Base-by-base conservation (phyloP, 2,113 vertebrate species). In the Stigmatopora argus region DNA sequence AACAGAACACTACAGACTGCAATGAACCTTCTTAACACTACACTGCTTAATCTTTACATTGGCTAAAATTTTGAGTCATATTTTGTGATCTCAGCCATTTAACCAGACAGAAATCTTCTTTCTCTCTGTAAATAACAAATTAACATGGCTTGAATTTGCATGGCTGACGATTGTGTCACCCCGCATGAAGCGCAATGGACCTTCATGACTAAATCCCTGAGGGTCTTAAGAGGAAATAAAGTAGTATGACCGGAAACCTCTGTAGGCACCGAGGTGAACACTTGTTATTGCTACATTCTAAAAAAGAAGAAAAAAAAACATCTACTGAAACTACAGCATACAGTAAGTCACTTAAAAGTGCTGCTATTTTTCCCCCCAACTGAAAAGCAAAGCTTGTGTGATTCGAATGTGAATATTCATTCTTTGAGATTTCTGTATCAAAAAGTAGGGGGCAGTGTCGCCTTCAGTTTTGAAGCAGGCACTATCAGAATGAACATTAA, bases 221-320 rank as follows among this genome's bases (percentile, higher is more conserved):
- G 77, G 78, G 65, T 70, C 48, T 65, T 68, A n/a, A 66, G 60
- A 73, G 34, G 31, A 73, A 64, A 65, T 45, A 45, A 45, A 55
- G 53, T 62, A n/a, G 46, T 21, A 52, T 46, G 13, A 38, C 46
- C 6, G 18, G 57, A 67, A 69, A 71, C 73, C 64, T 69, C 62
- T 64, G 57, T 79, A 89, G 82, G 83, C 85, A 86, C 83, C 74
- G 69, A 81, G 77, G 60, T 77, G 69, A 86, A 81, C 48, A 52
- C 64, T 75, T 23, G 71, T 69, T 71, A 72, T 76, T 70, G 61
- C 63, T 65, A 48, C 70, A 58, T 64, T 13, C 13, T 46, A 45
- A 41, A 48, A 45, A 58, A 38, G 21, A 31, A 31, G 3, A 31
- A 31, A 31, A 31, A 31, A 31, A 31, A 31, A 1, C 26, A 31